phyloP scores from a whole-genome alignment of 2,888 invertebrate species.

The Petrolisthes manimaculis region DNA sequence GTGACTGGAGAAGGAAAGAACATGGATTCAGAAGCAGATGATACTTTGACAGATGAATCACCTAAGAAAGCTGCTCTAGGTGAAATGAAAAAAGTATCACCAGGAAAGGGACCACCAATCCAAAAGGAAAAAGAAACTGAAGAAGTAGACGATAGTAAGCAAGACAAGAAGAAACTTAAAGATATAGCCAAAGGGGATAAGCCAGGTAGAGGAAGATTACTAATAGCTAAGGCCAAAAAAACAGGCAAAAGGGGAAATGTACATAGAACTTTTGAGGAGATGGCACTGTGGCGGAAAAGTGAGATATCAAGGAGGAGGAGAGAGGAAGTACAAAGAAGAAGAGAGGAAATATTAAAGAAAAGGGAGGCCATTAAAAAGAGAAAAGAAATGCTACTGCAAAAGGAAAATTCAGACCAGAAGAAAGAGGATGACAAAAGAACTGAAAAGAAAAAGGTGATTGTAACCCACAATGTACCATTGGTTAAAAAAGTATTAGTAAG shows the following conservation, averaged over 20 bases:
- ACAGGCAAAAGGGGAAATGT: neutral
- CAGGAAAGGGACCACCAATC: neutral
- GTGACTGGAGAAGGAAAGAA: neutral
- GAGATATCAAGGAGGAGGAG: conserved; percentile 41
- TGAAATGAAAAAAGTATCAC: neutral
- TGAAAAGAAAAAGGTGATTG: neutral
- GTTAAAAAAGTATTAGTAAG: neutral
- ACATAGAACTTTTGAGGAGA: conserved; percentile 41
- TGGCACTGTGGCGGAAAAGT: conserved; percentile 32
- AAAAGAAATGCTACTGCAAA: conserved; percentile 33
- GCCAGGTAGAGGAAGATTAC: neutral
- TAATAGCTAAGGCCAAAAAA: neutral
- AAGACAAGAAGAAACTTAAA: neutral
- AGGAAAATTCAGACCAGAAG: conserved; percentile 28
- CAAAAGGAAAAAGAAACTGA: conserved; percentile 17
- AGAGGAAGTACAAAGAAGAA: conserved; percentile 43
- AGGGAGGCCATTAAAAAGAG: conserved; percentile 47
- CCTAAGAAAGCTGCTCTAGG: neutral
- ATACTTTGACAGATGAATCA: neutral
- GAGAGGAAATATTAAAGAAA: conserved; percentile 48
- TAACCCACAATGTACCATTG: neutral
- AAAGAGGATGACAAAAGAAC: neutral
- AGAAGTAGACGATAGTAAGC: neutral
- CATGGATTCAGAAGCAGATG: neutral
- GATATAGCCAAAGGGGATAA: neutral